These are phyloP conservation scores for Antigone vipio DNA, from an alignment of 2,113 vertebrate species.

Conservation along the genomic window DNA sequence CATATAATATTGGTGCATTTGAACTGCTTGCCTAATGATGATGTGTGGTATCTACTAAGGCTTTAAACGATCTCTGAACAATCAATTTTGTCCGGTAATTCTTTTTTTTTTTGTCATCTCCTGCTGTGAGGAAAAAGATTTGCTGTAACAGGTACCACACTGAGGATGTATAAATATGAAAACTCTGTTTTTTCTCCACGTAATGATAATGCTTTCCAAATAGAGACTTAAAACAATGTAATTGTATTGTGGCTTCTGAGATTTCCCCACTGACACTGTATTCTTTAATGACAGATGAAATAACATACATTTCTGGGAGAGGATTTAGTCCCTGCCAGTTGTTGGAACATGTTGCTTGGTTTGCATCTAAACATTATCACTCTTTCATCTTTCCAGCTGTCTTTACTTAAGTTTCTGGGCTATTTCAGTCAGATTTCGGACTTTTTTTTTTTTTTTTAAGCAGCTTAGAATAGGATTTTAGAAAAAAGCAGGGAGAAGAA, in stretches of 20 bases:
- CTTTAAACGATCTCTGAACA: background rate
- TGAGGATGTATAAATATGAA: background rate
- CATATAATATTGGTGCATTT: background rate
- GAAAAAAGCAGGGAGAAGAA: constrained; percentile 20
- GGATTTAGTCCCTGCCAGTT: background rate
- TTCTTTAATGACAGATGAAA: background rate
- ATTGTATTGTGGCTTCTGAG: background rate
- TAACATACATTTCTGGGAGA: background rate
- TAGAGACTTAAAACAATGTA: background rate
- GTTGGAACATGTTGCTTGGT: background rate
- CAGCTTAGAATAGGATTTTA: constrained; percentile 25
- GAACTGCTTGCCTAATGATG: background rate
- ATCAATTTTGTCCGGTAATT: background rate
- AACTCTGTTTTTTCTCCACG: background rate
- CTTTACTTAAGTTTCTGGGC: constrained; percentile 26
- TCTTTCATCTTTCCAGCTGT: constrained; percentile 41
- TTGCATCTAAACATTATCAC: constrained; percentile 18
- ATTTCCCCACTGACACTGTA: background rate
- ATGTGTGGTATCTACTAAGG: background rate
- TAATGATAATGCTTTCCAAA: background rate
- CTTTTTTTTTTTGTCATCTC: background rate
- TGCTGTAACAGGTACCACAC: background rate
- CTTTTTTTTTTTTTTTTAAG: background rate
- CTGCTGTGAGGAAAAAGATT: background rate
- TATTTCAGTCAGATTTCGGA: background rate